Evolutionary conservation across 2,888 invertebrate genomes (phyloP), one percentile per base, ranked within the genome.

Genomic region (Beris chalybata): DNA sequence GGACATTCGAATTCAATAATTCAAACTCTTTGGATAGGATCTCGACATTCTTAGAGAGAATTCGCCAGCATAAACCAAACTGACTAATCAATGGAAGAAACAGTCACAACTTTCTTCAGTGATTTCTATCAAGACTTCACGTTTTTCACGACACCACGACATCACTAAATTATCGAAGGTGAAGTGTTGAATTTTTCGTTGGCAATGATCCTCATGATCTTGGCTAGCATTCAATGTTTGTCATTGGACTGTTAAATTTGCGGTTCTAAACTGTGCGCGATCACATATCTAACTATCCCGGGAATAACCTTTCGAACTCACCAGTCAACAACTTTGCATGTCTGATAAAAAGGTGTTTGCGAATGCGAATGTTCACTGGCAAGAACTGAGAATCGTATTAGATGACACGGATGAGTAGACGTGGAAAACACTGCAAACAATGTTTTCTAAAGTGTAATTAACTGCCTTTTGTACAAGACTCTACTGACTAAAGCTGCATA

Each of bases 131-230:
- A 59, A 50, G 59, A 59, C 50, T 59, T 59, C 59, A 59, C 59
- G 59, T 59, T 59, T 59, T 59, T 59, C 59, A 50, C 59, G 59
- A 59, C 59, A 59, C 59, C 59, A 59, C 59, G 59, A 59, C 59
- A 59, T 48, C 59, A 59, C 48, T 59, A 59, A 59, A 59, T 59
- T 59, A 59, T 59, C 59, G 59, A 59, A 59, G 59, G 59, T 59
- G 59, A 59, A 59, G 59, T 59, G 59, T 59, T 59, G 59, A 59
- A 48, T 59, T 22, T 59, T 59, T 59, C 59, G 48, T 59, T 48
- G 59, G 48, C 59, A 59, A 59, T 59, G 59, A 32, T 50, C 32
- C 50, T 48, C 48, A 22, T 15, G 45, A 48, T 32, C 22, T 32
- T 22, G 22, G n/a, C 29, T 32, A 11, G 11, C 4, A 11, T 29